A percentile compares a stretch with the other conserved stretches of the same genome.
Conservation (phyloP, 2,888 invertebrate genomes). For the Anorthoa munda region DNA sequence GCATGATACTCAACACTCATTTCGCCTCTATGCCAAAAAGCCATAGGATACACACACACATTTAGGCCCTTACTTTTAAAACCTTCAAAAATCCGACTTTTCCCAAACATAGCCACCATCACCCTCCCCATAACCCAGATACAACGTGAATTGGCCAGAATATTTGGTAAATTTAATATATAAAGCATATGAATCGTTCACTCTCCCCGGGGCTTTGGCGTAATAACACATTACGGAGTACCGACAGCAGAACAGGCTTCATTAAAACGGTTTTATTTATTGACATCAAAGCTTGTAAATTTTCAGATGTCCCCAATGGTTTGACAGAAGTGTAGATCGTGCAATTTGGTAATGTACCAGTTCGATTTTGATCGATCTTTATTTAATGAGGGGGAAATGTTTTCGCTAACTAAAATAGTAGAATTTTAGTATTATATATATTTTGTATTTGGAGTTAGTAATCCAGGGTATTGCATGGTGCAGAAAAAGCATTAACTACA, state of each 20-base stretch:
- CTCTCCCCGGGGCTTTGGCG: constrained; percentile 69
- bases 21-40: too few species aligned
- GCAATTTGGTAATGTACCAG: constrained; percentile 23
- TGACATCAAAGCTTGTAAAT: constrained; percentile 44
- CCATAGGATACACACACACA: too few species aligned
- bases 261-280: constrained; percentile 60
- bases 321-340: constrained; percentile 22
- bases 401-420: not conserved
- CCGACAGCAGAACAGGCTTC: constrained; percentile 65
- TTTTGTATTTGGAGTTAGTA: not conserved
- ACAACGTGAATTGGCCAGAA: constrained; percentile 60
- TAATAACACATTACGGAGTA: constrained; percentile 73
- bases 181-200: constrained; percentile 76
- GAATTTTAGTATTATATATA: too few species aligned
- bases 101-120: too few species aligned
- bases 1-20: too few species aligned
- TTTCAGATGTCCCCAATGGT: constrained; percentile 36
- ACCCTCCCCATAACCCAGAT: constrained; percentile 38
- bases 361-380: constrained; percentile 9
- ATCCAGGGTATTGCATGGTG: too few species aligned
- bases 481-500: too few species aligned
- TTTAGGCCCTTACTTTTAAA: too few species aligned
- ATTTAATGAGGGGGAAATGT: constrained; percentile 21
- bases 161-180: constrained; percentile 80
- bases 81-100: too few species aligned